Percentiles rank a stretch among this genome's conserved stretches.
Evolutionary conservation across 1,140 invertebrate species (phyloP).

Genomic region (Gryllus bimaculatus): DNA sequence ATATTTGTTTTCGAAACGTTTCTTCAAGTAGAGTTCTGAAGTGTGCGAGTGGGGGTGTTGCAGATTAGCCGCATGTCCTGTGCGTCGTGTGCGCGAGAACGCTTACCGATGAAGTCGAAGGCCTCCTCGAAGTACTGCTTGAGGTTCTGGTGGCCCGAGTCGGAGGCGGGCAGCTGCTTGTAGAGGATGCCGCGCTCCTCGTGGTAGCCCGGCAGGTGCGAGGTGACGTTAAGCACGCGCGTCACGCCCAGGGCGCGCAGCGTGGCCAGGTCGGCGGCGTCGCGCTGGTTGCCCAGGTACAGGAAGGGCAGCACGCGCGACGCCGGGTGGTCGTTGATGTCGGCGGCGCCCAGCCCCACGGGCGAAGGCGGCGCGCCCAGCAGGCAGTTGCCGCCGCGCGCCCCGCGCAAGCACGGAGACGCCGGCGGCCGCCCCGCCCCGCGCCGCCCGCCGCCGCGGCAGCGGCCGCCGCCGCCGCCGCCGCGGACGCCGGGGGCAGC

Average conservation of each 20-base stretch:
- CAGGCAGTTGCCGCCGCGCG: slow-evolving; percentile 27
- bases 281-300: slow-evolving; percentile 75
- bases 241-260: slow-evolving; percentile 56
- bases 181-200: slow-evolving; percentile 63
- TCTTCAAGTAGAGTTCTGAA: no score
- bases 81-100: background rate
- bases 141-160: slow-evolving; percentile 80
- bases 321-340: slow-evolving; percentile 67
- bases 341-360: slow-evolving; percentile 34
- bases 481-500: slow-evolving; percentile 29
- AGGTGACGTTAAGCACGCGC: slow-evolving; percentile 75
- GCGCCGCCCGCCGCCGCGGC: slow-evolving; percentile 29
- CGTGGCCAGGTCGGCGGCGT: slow-evolving; percentile 63
- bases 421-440: slow-evolving; percentile 18
- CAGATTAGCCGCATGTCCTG: no score
- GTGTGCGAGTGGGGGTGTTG: no score
- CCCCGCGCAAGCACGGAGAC: slow-evolving; percentile 29
- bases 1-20: no score
- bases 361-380: slow-evolving; percentile 27
- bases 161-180: slow-evolving; percentile 72
- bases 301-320: slow-evolving; percentile 79
- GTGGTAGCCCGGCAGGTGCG: slow-evolving; percentile 61
- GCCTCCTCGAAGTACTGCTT: slow-evolving; percentile 88
- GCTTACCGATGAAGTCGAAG: slow-evolving; percentile 83
- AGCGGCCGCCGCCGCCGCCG: slow-evolving; percentile 15